A percentile compares a stretch with the other conserved stretches of the same genome.
Evolutionary conservation across 2,888 invertebrate genomes (phyloP).

Genomic region (Unio delphinus): DNA sequence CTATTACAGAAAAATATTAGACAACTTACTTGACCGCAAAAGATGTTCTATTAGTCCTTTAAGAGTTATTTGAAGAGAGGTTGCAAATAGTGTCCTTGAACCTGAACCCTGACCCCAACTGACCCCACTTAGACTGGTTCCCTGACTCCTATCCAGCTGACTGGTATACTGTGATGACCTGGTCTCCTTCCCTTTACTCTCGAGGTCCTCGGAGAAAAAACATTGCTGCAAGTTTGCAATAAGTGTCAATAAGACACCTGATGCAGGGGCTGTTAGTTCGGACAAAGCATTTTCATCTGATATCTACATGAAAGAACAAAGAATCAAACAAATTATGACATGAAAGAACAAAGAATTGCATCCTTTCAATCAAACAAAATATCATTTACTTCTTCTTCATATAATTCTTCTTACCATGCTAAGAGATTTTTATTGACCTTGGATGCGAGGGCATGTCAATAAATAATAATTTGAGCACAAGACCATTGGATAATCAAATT

Average conservation of each 20-base stretch:
- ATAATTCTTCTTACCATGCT: no score
- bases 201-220: conserved; percentile 51
- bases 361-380: no score
- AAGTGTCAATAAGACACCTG: conserved; percentile 85
- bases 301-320: conserved; percentile 13
- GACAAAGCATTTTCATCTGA: conserved; percentile 79
- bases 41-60: conserved; percentile 87
- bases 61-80: conserved; percentile 70
- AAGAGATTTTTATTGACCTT: no score
- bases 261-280: conserved; percentile 84
- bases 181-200: conserved; percentile 20
- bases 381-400: no score
- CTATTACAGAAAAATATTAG: background rate
- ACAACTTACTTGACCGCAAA: conserved; percentile 79
- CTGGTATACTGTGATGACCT: conserved; percentile 74
- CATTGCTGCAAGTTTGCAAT: conserved; percentile 81
- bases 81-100: conserved; percentile 63
- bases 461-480: no score
- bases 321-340: conserved; percentile 6
- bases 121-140: conserved; percentile 19
- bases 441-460: no score
- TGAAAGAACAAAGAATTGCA: conserved; percentile 3
- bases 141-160: conserved; percentile 70
- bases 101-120: conserved; percentile 52
- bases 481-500: no score